Percentiles rank a stretch among this genome's conserved stretches.
These are phyloP conservation scores for Daboia siamensis DNA, from an alignment of 2,113 vertebrate species.

Conservation along the genomic window DNA sequence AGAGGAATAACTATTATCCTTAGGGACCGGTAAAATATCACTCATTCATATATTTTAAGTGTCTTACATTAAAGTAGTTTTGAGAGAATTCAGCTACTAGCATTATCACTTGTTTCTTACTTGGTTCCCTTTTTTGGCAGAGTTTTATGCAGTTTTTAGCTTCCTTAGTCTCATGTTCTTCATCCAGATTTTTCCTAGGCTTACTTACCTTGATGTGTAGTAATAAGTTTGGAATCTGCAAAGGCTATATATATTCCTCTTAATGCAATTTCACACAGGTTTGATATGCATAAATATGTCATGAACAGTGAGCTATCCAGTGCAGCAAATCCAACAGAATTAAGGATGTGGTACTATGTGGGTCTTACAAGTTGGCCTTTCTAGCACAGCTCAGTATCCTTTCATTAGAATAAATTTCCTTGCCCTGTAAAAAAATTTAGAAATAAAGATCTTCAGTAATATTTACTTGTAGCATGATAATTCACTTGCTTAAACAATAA, in stretches of 20 bases:
- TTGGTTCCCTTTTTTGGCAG: neutral
- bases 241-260: too few relatives aligned
- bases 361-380: neutral
- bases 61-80: neutral
- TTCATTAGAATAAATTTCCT: neutral
- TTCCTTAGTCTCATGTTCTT: neutral
- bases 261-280: too few relatives aligned
- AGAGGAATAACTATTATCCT: neutral
- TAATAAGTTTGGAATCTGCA: neutral
- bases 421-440: neutral
- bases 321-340: neutral
- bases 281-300: too few relatives aligned
- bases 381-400: neutral
- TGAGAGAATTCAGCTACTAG: neutral
- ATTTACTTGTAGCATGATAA: neutral
- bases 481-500: neutral
- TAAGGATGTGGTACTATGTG: neutral
- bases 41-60: neutral
- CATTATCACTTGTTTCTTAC: neutral
- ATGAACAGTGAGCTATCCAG: neutral
- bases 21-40: neutral
- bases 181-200: neutral
- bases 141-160: slow-evolving; percentile 13
- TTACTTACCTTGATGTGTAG: neutral
- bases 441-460: neutral